phyloP scores from a whole-genome alignment of 2,888 invertebrate species.

The Malthinus seriepunctatus region DNA sequence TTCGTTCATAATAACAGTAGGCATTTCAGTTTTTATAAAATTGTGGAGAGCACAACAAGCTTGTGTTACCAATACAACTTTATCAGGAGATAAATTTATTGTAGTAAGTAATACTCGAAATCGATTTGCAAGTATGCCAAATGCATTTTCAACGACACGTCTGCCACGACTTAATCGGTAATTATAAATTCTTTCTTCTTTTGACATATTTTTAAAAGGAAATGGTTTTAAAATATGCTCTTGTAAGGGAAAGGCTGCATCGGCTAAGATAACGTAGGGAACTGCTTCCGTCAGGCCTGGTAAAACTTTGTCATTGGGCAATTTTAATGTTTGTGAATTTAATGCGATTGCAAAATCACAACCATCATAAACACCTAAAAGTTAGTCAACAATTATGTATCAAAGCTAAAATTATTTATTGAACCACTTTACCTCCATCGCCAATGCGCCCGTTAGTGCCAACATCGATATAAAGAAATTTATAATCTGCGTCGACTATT shows the following conservation, averaged over 20 bases:
- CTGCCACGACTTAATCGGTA: conserved; percentile 4
- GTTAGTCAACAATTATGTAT: too few species aligned
- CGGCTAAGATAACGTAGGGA: conserved; percentile 2
- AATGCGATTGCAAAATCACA: background rate
- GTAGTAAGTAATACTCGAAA: background rate
- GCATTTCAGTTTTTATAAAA: too few species aligned
- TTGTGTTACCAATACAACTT: background rate
- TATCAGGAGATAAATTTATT: background rate
- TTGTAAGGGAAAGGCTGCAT: conserved; percentile 4
- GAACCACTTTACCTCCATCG: conserved; percentile 6
- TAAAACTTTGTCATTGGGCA: conserved; percentile 4
- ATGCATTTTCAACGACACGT: conserved; percentile 3
- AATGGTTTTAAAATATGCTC: conserved; percentile 6
- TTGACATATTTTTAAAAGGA: background rate
- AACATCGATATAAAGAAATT: background rate
- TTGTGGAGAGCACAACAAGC: background rate
- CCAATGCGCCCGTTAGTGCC: background rate
- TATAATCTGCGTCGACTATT: background rate
- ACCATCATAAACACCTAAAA: too few species aligned
- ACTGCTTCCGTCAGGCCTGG: background rate
- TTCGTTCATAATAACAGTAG: too few species aligned
- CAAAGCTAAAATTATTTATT: too few species aligned
- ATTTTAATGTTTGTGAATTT: background rate
- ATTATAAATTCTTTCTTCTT: background rate
- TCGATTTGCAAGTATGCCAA: conserved; percentile 2